Conservation (phyloP, 64 coral and sea anemone genomes). For the Stichodactyla helianthus region DNA sequence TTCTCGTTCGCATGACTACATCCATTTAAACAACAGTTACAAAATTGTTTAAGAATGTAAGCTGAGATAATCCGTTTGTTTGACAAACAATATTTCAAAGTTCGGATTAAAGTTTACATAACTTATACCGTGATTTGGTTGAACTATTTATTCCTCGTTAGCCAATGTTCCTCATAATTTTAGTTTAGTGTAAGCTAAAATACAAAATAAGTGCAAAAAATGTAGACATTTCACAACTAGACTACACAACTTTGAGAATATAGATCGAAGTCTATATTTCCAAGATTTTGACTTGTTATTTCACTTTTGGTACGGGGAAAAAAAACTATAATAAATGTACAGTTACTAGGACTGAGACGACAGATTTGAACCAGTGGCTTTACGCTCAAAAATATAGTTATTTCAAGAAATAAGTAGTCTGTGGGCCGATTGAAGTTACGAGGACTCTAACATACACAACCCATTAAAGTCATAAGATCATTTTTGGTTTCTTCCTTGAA, state of each 20-base stretch:
- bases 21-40: slow-evolving; percentile 12
- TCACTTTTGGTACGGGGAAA: too few species aligned
- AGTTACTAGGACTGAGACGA: too few species aligned
- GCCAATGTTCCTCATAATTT: not conserved
- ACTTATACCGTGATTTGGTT: slow-evolving; percentile 11
- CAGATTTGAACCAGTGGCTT: too few species aligned
- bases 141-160: slow-evolving; percentile 9
- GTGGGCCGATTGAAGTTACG: not conserved
- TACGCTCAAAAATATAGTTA: too few species aligned
- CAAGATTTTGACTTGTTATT: too few species aligned
- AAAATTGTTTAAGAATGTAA: slow-evolving; percentile 26
- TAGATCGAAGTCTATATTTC: too few species aligned
- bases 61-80: slow-evolving; percentile 22
- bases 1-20: not conserved
- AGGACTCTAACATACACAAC: not conserved
- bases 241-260: too few species aligned
- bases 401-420: not conserved
- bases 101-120: slow-evolving; percentile 20
- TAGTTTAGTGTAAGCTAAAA: not conserved
- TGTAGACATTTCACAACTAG: not conserved
- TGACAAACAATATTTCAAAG: slow-evolving; percentile 18
- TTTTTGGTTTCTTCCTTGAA: not conserved
- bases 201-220: not conserved
- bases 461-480: not conserved
- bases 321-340: too few species aligned